These are phyloP conservation scores for Elachura formosa DNA, from an alignment of 2,113 vertebrate species.

Conservation along the genomic window DNA sequence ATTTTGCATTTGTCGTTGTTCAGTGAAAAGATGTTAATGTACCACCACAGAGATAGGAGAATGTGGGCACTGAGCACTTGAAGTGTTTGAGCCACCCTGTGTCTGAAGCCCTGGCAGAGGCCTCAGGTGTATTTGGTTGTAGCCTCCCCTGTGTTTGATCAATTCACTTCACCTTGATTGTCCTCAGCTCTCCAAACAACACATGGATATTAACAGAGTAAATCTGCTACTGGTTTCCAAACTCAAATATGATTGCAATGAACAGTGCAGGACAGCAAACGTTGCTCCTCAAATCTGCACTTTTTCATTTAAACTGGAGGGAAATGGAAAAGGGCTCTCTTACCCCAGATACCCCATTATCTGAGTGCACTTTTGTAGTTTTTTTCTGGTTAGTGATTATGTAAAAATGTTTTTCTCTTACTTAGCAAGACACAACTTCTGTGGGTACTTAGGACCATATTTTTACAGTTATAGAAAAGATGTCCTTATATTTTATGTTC, in stretches of 20 bases:
- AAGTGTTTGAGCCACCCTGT: background rate
- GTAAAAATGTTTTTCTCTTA: background rate
- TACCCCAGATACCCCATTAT: background rate
- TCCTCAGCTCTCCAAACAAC: background rate
- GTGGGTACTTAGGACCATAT: background rate
- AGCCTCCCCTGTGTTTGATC: background rate
- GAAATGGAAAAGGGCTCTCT: background rate
- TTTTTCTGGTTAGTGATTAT: background rate
- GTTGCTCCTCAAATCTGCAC: background rate
- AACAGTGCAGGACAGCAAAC: background rate
- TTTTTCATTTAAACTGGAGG: background rate
- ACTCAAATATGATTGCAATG: background rate
- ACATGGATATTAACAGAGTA: background rate
- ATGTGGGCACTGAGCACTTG: accelerated
- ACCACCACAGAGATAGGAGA: background rate
- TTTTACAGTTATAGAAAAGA: background rate
- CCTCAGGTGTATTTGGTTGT: background rate
- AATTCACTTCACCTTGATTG: background rate
- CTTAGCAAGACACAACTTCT: background rate
- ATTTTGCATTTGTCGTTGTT: background rate
- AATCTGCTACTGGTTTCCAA: background rate
- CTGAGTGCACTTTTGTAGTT: background rate
- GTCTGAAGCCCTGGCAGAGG: background rate
- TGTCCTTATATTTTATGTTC: background rate
- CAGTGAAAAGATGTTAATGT: background rate